Base-by-base conservation (phyloP, 2,888 invertebrate species). In the Branchipolynoe longqiensis region DNA sequence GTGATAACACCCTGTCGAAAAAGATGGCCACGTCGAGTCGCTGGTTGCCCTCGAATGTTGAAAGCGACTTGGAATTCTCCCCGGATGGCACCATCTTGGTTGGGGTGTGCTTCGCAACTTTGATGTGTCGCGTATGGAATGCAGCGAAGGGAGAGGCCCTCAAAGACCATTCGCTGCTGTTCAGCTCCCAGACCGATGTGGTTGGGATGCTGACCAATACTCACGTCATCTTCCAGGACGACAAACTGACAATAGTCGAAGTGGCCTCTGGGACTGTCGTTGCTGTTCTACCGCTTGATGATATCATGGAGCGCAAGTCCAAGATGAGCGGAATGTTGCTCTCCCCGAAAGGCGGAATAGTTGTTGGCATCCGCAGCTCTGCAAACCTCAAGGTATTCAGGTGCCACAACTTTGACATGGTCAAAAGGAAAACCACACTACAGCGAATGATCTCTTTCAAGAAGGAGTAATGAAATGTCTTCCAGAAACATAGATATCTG, bases 161-260 rank as follows among this genome's bases (percentile, higher is more conserved):
- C 82, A 81, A 82, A n/a, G 88, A 89, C 64, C 74, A 88, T 14
- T 36, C 54, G 8, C 18, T 69, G 14, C 36, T 36, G 2, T 86
- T 82, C 62, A 69, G 36, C 18, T 54, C 28, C 25, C n/a, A 41
- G 18, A 28, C 85, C 33, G 85, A 85, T 0, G 62, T 88, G 12
- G 84, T 86, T 36, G 89, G 89, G 22, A 87, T 88, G 88, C 36
- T 87, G 28, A 89, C 88, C 58, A 89, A 88, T 81, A 88, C 89
- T 8, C 89, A 89, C 85, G 85, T 87, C 41, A 25, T 87, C 22
- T 41, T 89, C 33, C 58, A 62, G 40, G 87, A 87, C 33, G 85
- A 84, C 31, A 48, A 78, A 25, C 84, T 89, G 31, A 40, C 73
- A 14, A 85, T 87, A 25, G 58, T 84, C 28, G 89, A 89, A 58